These are phyloP conservation scores for Cerastis leucographa DNA, from an alignment of 2,888 invertebrate genomes.

Conservation along the genomic window DNA sequence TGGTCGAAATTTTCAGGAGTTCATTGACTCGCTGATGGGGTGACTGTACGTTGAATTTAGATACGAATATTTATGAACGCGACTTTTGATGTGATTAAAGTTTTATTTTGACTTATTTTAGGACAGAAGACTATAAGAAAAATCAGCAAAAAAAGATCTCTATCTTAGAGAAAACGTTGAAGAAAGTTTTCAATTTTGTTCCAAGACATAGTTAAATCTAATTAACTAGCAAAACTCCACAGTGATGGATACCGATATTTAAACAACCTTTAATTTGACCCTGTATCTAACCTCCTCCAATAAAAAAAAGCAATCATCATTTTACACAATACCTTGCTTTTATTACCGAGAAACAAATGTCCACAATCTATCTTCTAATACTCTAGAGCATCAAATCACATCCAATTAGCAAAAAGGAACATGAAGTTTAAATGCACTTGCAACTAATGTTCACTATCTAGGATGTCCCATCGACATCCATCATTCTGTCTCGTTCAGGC, in stretches of 20 bases:
- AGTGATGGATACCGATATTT: neutral
- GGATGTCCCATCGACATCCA: conserved; percentile 49
- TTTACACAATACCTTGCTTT: neutral
- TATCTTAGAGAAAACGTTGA: neutral
- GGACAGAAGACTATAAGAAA: too few relatives aligned
- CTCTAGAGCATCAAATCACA: conserved; percentile 12
- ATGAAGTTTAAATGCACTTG: conserved; percentile 37
- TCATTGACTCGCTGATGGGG: conserved; percentile 43
- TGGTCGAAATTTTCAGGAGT: conserved; percentile 50
- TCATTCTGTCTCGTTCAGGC: conserved; percentile 56
- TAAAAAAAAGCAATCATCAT: neutral
- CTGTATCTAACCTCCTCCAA: neutral
- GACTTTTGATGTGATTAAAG: neutral
- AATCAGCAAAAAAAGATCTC: neutral
- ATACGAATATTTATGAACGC: neutral
- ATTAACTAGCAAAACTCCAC: neutral
- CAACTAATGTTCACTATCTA: conserved; percentile 34
- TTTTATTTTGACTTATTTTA: neutral
- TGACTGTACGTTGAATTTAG: conserved; percentile 18
- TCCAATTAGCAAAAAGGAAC: conserved; percentile 53
- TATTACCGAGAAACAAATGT: neutral
- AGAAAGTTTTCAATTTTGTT: neutral
- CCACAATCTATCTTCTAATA: neutral
- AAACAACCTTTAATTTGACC: neutral
- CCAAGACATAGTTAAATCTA: neutral